phyloP scores from a whole-genome alignment of 2,113 vertebrate genomes.

The Microcebus lehilahytsara region DNA sequence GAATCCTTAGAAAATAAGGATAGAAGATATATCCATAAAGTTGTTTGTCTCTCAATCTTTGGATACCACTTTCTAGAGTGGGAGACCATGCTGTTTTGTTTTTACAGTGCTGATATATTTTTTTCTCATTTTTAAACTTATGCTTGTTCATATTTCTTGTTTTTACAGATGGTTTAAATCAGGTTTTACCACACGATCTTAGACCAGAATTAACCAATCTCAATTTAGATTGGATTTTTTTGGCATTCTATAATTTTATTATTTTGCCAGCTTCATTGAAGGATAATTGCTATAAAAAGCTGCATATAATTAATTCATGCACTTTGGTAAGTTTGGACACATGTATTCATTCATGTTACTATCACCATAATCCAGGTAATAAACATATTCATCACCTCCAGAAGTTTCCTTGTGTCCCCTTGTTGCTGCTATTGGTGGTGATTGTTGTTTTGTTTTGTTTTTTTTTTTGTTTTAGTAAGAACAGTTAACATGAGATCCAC shows the following conservation, averaged over 20 bases:
- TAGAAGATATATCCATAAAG: not conserved
- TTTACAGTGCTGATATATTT: not conserved
- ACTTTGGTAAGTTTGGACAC: not conserved
- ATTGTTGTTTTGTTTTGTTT: too few species aligned
- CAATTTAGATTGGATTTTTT: not conserved
- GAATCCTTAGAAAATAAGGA: not conserved
- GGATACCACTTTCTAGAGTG: not conserved
- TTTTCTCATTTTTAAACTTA: not conserved
- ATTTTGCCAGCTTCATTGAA: not conserved
- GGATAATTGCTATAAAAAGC: not conserved
- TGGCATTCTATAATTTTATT: not conserved
- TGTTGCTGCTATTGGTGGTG: too few species aligned
- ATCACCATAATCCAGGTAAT: too few species aligned
- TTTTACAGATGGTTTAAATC: not conserved
- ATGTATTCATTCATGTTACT: not conserved
- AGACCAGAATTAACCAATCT: not conserved
- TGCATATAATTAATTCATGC: not conserved
- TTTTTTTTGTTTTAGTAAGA: too few species aligned
- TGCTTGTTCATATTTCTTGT: not conserved
- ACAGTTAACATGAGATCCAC: too few species aligned
- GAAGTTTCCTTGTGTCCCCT: too few species aligned
- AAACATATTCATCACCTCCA: too few species aligned
- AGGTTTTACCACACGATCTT: not conserved
- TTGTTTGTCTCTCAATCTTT: not conserved
- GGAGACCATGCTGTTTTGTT: not conserved